Conservation (phyloP, 2,888 invertebrate species). For the Torymus tubicola region DNA sequence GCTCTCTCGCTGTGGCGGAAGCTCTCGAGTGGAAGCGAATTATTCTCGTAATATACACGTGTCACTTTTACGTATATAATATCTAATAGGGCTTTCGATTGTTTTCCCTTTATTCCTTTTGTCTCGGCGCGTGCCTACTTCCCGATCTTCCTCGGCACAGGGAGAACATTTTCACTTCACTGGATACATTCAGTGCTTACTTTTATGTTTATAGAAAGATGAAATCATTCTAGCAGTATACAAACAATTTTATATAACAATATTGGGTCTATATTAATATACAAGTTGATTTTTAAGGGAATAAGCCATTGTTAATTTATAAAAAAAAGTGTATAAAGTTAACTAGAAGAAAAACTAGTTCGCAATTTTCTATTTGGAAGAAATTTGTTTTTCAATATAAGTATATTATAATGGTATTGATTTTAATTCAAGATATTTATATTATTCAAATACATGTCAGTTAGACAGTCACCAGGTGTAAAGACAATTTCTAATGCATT, state of each 20-base stretch:
- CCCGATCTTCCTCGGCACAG: conserved; percentile 18
- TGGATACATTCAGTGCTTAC: conserved; percentile 20
- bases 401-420: too few species aligned
- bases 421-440: too few species aligned
- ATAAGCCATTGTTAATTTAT: too few species aligned
- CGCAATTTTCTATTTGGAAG: too few species aligned
- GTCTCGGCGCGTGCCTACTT: conserved; percentile 32
- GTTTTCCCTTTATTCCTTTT: conserved; percentile 50
- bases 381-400: too few species aligned
- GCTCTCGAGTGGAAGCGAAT: conserved; percentile 55
- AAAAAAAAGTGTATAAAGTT: too few species aligned
- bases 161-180: conserved; percentile 33
- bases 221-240: not conserved
- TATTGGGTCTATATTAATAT: too few species aligned
- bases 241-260: not conserved
- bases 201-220: conserved; percentile 26
- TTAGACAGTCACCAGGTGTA: too few species aligned
- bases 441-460: too few species aligned
- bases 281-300: too few species aligned
- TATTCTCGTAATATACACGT: conserved; percentile 54
- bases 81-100: conserved; percentile 54
- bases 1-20: conserved; percentile 7
- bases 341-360: too few species aligned
- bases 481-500: too few species aligned
- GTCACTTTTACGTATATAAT: conserved; percentile 53